A percentile compares a stretch with the other conserved stretches of the same genome.
These are phyloP conservation scores for Terrapene triunguis DNA, from an alignment of 2,113 vertebrate species.

Conservation along the genomic window DNA sequence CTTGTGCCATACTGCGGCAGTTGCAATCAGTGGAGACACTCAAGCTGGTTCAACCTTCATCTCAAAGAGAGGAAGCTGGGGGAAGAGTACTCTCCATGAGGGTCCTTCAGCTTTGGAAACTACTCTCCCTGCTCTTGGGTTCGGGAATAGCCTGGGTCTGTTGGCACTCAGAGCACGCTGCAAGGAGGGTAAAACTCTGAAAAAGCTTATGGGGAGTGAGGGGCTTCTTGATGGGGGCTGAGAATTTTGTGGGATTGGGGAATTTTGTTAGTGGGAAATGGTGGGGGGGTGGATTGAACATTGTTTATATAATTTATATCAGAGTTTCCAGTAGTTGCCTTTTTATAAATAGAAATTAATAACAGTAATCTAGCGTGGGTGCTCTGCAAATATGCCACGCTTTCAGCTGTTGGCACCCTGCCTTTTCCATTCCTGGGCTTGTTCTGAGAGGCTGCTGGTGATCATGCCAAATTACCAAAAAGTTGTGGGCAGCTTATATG, in stretches of 20 bases:
- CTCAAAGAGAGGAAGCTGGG: neutral
- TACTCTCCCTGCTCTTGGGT: neutral
- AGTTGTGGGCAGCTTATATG: neutral
- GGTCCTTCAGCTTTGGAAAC: neutral
- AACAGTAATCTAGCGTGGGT: neutral
- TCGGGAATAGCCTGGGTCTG: neutral
- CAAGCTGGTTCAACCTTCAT: neutral
- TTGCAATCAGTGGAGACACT: neutral
- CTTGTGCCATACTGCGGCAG: neutral
- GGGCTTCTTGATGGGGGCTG: neutral
- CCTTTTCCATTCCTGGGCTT: neutral
- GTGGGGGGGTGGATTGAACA: neutral
- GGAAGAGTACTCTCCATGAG: neutral
- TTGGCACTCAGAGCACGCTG: neutral
- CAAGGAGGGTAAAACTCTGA: neutral
- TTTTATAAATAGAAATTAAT: neutral
- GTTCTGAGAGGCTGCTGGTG: neutral
- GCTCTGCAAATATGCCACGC: neutral
- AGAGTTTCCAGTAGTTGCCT: neutral
- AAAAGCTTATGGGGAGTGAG: neutral
- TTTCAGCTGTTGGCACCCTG: neutral
- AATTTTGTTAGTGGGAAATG: neutral
- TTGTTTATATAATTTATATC: neutral
- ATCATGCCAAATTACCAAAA: neutral
- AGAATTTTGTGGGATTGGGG: neutral